Evolutionary conservation across 2,113 vertebrate genomes (phyloP).

Genomic region (Varanus komodoensis): DNA sequence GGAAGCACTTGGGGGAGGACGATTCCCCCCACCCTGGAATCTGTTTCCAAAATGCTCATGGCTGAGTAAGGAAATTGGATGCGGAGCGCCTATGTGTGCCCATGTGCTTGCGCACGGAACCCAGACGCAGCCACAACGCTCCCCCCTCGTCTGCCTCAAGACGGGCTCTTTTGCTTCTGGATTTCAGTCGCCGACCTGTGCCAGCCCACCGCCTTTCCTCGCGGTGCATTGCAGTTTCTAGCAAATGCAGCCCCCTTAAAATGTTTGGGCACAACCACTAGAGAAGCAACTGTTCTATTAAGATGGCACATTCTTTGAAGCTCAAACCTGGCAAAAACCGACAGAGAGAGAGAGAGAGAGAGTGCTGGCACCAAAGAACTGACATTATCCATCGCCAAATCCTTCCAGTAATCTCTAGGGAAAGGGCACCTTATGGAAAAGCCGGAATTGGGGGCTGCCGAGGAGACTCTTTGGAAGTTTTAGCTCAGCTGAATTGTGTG

Average conservation of each 20-base stretch:
- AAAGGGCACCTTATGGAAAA: background rate
- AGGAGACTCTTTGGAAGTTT: background rate
- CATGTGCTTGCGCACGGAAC: background rate
- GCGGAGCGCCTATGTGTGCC: background rate
- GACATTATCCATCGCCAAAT: background rate
- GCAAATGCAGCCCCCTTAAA: background rate
- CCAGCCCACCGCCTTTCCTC: background rate
- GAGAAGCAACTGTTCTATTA: background rate
- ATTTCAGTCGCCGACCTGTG: background rate
- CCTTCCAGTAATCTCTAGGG: background rate
- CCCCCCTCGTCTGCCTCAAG: background rate
- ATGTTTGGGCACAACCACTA: background rate
- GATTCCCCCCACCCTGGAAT: background rate
- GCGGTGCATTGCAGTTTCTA: background rate
- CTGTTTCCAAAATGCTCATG: conserved; percentile 3
- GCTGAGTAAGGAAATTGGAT: conserved; percentile 6
- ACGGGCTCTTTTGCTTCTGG: background rate
- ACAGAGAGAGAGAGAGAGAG: too few species aligned
- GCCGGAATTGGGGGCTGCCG: background rate
- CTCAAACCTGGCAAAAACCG: too few species aligned
- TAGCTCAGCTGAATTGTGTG: background rate
- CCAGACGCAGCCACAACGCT: background rate
- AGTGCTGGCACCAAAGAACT: background rate
- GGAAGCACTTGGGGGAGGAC: conserved; percentile 4
- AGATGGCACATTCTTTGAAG: background rate